These are phyloP conservation scores for Cyanoramphus novaezelandiae DNA, from an alignment of 2,113 vertebrate genomes.

Conservation along the genomic window DNA sequence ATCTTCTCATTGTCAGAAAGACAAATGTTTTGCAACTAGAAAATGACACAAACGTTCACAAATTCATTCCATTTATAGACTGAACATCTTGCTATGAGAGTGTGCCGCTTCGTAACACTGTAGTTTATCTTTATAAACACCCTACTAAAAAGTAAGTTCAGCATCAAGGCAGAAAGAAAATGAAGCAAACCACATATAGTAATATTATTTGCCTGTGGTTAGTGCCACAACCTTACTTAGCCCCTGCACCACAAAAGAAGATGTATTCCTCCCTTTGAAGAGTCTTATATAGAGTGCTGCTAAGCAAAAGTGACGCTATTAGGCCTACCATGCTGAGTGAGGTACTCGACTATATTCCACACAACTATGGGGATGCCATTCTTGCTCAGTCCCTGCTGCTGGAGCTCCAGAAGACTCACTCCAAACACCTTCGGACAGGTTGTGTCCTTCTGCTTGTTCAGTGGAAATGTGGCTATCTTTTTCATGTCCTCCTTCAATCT, in stretches of 20 bases:
- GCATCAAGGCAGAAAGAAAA: neutral
- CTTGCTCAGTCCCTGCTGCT: slow-evolving; percentile 77
- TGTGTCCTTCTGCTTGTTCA: slow-evolving; percentile 58
- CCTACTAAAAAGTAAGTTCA: neutral
- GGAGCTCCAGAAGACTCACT: slow-evolving; percentile 78
- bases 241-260: neutral
- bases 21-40: neutral
- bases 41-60: neutral
- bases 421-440: slow-evolving; percentile 77
- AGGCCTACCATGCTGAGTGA: slow-evolving; percentile 80
- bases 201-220: neutral
- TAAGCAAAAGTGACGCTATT: neutral
- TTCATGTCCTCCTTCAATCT: slow-evolving; percentile 91
- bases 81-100: neutral
- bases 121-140: neutral
- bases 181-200: neutral
- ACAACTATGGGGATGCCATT: slow-evolving; percentile 83
- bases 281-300: neutral
- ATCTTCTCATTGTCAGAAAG: neutral
- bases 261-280: neutral
- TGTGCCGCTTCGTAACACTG: neutral
- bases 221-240: neutral
- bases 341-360: slow-evolving; percentile 83
- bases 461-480: slow-evolving; percentile 81
- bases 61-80: neutral